Evolutionary conservation across 2,113 vertebrate genomes (phyloP).

Genomic region (Chamaetylas fuelleborni): DNA sequence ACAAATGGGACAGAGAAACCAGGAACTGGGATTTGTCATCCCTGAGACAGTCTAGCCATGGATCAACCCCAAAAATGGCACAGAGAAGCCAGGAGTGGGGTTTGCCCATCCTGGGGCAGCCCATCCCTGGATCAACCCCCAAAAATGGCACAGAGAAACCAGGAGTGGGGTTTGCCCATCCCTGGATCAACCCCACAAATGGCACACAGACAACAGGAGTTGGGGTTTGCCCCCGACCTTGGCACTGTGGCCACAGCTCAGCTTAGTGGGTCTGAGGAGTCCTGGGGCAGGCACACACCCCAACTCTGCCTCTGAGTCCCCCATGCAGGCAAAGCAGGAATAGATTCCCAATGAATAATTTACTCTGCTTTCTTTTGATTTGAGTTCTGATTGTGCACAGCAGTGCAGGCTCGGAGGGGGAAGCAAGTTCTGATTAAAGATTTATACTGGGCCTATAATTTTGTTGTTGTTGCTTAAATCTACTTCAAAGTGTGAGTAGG

Average conservation of each 20-base stretch:
- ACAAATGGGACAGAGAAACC: too few species aligned
- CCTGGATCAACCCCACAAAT: accelerated
- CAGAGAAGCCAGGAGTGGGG: too few species aligned
- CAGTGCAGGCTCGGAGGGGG: background rate
- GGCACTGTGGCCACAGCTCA: background rate
- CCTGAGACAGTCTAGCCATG: too few species aligned
- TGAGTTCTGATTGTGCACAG: background rate
- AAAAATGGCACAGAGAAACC: too few species aligned
- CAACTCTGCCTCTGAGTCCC: background rate
- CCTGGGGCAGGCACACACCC: background rate
- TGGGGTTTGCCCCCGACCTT: too few species aligned
- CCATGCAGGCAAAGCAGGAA: background rate
- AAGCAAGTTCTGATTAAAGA: slow-evolving; percentile 22
- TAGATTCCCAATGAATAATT: slow-evolving; percentile 7
- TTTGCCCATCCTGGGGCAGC: too few species aligned
- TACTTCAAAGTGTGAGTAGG: background rate
- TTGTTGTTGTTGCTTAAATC: background rate
- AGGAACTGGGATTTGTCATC: too few species aligned
- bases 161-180: too few species aligned
- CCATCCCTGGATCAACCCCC: too few species aligned
- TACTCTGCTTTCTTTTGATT: background rate
- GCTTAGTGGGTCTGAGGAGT: background rate
- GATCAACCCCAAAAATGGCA: too few species aligned
- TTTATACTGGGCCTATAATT: background rate
- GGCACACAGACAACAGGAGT: background rate